Evolutionary conservation across 2,888 invertebrate genomes (phyloP).

Genomic region (Colostygia pectinataria): DNA sequence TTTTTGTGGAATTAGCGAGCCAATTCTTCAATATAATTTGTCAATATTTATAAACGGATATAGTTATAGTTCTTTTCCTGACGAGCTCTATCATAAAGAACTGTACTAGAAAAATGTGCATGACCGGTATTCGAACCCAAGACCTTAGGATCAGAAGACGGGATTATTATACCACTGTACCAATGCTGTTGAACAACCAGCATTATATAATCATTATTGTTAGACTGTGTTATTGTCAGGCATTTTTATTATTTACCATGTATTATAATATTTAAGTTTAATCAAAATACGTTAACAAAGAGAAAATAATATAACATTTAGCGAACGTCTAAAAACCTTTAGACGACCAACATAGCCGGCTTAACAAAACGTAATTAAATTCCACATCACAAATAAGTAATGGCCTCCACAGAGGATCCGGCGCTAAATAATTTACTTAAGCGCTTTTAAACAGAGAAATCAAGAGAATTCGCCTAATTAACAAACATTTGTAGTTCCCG

Average conservation of each 20-base stretch:
- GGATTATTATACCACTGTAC: no score
- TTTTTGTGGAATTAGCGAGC: constrained; percentile 6
- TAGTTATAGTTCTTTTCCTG: not conserved
- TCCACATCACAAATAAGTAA: constrained; percentile 31
- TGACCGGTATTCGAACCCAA: no score
- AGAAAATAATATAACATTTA: not conserved
- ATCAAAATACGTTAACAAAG: not conserved
- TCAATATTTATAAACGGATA: not conserved
- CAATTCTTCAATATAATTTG: not conserved
- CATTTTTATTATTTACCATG: no score
- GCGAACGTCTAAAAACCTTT: not conserved
- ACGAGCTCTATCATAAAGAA: no score
- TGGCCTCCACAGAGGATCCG: constrained; percentile 12
- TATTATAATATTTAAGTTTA: no score
- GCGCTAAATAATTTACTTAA: constrained; percentile 40
- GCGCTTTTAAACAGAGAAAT: constrained; percentile 26
- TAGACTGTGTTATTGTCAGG: no score
- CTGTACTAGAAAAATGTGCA: no score
- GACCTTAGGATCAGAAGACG: no score
- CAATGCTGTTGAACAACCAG: no score
- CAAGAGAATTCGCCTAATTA: constrained; percentile 30
- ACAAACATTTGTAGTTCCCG: constrained; percentile 29
- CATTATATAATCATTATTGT: no score
- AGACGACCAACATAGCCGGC: not conserved
- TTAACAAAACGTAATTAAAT: constrained; percentile 28